A percentile compares a stretch with the other conserved stretches of the same genome.
Evolutionary conservation across 37 sponge, comb jelly and placozoan species (phyloP).

Genomic region (Halisarca cf. caerulea): DNA sequence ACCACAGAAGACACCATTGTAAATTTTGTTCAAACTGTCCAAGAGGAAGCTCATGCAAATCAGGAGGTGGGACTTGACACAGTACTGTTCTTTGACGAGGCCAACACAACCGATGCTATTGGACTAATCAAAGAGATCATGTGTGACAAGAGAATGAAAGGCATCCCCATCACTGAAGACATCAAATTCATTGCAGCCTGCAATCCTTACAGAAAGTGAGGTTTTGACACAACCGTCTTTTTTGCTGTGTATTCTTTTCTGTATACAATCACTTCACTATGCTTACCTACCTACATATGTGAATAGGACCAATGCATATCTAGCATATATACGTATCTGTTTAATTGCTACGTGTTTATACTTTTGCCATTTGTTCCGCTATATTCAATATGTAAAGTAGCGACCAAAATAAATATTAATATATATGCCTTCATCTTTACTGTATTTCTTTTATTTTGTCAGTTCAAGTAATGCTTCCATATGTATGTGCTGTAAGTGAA

Average conservation of each 20-base stretch:
- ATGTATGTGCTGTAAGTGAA: too few relatives aligned
- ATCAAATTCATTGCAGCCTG: constrained; percentile 97
- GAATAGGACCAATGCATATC: too few relatives aligned
- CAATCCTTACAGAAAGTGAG: constrained; percentile 90
- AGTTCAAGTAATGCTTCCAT: too few relatives aligned
- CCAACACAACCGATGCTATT: constrained; percentile 94
- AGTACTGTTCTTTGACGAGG: constrained; percentile 98
- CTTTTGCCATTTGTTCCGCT: too few relatives aligned
- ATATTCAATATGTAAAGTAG: too few relatives aligned
- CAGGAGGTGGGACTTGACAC: constrained; percentile 53
- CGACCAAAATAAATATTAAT: too few relatives aligned
- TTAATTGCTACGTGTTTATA: too few relatives aligned
- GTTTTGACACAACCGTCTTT: too few relatives aligned
- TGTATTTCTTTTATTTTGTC: too few relatives aligned
- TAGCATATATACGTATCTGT: too few relatives aligned
- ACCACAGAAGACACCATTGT: constrained; percentile 60
- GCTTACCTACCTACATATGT: background rate
- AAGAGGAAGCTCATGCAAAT: constrained; percentile 59
- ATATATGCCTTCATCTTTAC: too few relatives aligned
- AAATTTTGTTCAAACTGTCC: constrained; percentile 51
- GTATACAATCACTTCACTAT: constrained; percentile 73
- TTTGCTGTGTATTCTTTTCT: background rate
- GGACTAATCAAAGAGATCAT: constrained; percentile 98
- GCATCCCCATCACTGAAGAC: constrained; percentile 65
- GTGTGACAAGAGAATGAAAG: constrained; percentile 91